Evolutionary conservation across 2,888 invertebrate species (phyloP), one percentile per base, ranked within the genome.

Genomic region (Conomelus anceps): DNA sequence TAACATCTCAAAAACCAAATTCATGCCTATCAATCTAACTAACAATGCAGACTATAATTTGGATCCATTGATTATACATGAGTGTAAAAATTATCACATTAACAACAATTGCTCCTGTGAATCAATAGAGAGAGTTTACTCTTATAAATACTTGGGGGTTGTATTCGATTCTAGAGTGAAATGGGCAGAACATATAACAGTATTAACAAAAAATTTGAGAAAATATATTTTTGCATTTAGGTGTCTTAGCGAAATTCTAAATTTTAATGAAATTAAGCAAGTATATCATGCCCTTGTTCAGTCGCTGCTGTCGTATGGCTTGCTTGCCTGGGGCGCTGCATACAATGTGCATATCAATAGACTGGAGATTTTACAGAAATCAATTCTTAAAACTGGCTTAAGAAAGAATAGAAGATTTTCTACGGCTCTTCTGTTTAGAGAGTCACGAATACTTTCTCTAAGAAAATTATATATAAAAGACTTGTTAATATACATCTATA

Each of bases 211-310:
- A 20, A 88, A 88, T 22, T 22, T 88, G 29, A 29, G 88, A 29
- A 88, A 88, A 88, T 88, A 13, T 23, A n/a, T 88, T 20, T 88
- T 88, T 88, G 29, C 22, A 20, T 88, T 88, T 88, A 88, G 88
- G 41, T 22, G 26, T 22, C 13, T 34, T 6, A 88, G 41, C 17
- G n/a, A n/a, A 29, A 17, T 29, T 34, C 34, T 29, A n/a, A n/a
- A n/a, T n/a, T n/a, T n/a, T n/a, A 41, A n/a, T 11, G 29, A 88
- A 22, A 41, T 22, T 29, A 41, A 29, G 3, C 41, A 88, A n/a
- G 20, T 17, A 26, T 29, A 22, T 22, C 88, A 26, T 26, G 26
- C 26, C 11, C 11, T 26, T 26, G 26, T 26, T 26, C 26, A 26
- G 26, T 26, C 26, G 1, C 22, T 88, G 20, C 34, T 88, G 3